phyloP scores from a whole-genome alignment of 2,113 vertebrate genomes.

The Albula goreensis region DNA sequence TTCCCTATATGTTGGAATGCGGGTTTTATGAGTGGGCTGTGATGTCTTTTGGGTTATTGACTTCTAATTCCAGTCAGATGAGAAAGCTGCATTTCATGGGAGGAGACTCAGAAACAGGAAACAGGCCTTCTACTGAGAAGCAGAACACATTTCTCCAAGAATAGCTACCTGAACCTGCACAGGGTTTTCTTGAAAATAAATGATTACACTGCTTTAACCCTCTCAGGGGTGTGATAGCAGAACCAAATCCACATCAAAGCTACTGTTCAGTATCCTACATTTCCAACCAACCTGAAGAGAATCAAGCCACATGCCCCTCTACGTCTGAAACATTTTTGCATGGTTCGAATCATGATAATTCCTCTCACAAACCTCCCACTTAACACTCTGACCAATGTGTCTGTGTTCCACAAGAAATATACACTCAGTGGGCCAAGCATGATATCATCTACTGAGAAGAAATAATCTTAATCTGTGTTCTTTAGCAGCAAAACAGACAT shows the following conservation, averaged over 20 bases:
- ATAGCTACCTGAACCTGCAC: background rate
- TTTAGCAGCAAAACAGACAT: slow-evolving; percentile 10
- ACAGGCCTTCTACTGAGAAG: background rate
- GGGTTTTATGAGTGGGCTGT: background rate
- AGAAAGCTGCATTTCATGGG: background rate
- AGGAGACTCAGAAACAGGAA: background rate
- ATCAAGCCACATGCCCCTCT: background rate
- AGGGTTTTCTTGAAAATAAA: background rate
- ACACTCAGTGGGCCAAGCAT: background rate
- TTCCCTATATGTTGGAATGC: background rate
- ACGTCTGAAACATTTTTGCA: background rate
- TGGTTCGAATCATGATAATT: background rate
- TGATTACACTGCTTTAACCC: background rate
- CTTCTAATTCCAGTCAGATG: slow-evolving; percentile 8
- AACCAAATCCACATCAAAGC: background rate
- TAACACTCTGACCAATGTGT: background rate
- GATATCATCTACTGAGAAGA: background rate
- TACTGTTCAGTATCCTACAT: too few relatives aligned
- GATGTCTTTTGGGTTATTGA: background rate
- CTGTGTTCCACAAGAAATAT: background rate
- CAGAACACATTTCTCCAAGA: background rate
- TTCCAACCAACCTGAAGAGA: background rate
- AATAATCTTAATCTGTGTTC: background rate
- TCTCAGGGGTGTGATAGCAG: background rate
- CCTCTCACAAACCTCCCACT: background rate